These are phyloP conservation scores for Tillus elongatus DNA, from an alignment of 2,888 invertebrate genomes.

Conservation along the genomic window DNA sequence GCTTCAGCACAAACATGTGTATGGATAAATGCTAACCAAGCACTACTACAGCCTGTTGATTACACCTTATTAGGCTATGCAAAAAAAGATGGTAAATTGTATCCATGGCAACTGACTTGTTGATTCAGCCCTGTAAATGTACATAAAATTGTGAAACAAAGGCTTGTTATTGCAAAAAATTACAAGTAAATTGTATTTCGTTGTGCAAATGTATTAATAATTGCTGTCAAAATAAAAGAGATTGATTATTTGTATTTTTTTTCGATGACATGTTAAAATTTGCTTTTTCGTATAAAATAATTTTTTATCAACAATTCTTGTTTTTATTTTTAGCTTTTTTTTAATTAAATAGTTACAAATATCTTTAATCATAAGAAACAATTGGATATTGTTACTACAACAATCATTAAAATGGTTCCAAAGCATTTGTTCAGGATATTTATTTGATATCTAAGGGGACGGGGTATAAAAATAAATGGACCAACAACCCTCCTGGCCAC, in stretches of 20 bases:
- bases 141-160: slow-evolving; percentile 21
- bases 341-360: background rate
- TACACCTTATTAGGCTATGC: slow-evolving; percentile 21
- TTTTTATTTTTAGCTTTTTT: too few species aligned
- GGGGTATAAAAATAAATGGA: slow-evolving; percentile 8
- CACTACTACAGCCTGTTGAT: slow-evolving; percentile 23
- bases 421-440: slow-evolving; percentile 5
- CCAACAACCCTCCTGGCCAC: background rate
- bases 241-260: too few species aligned
- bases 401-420: background rate
- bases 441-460: slow-evolving; percentile 1
- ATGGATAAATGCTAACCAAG: slow-evolving; percentile 23
- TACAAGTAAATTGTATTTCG: slow-evolving; percentile 19
- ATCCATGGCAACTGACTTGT: slow-evolving; percentile 14
- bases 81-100: slow-evolving; percentile 15
- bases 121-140: slow-evolving; percentile 17
- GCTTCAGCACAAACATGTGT: slow-evolving; percentile 25
- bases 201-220: slow-evolving; percentile 18
- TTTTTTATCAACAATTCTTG: slow-evolving; percentile 2
- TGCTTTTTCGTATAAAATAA: background rate
- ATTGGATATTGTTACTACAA: slow-evolving; percentile 6
- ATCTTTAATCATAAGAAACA: slow-evolving; percentile 4
- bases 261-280: background rate
- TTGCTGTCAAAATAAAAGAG: slow-evolving; percentile 17
- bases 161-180: slow-evolving; percentile 20